Conservation (phyloP, 2,797 vertebrate species). For the Takifugu ocellatus region DNA sequence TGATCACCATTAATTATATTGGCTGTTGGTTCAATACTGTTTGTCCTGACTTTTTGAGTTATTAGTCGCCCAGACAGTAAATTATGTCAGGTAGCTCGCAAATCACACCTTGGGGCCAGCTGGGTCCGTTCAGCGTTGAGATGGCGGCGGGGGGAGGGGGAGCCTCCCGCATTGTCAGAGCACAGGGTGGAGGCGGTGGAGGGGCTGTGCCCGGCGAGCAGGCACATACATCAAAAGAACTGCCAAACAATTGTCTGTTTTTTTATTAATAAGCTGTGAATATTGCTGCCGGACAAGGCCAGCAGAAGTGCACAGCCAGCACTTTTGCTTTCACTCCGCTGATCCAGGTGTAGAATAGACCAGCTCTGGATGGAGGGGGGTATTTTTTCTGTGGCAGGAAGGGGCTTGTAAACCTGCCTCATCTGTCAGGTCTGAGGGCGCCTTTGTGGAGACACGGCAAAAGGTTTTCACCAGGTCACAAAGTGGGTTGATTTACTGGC, state of each 20-base stretch:
- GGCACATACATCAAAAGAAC: constrained; percentile 73
- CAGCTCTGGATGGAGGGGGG: constrained; percentile 24
- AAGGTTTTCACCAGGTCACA: constrained; percentile 17
- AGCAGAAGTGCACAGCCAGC: constrained; percentile 63
- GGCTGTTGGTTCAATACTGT: constrained; percentile 59
- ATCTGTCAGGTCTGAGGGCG: too few relatives aligned
- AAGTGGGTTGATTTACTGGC: constrained; percentile 7
- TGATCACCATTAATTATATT: constrained; percentile 63
- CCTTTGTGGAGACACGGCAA: constrained; percentile 24
- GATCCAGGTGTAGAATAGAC: constrained; percentile 73
- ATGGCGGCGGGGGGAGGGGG: constrained; percentile 27
- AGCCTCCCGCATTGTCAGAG: neutral
- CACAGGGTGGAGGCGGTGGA: neutral
- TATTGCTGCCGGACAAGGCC: constrained; percentile 73
- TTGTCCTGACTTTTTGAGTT: constrained; percentile 66
- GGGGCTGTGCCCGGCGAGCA: constrained; percentile 52
- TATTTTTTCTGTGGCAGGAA: too few relatives aligned
- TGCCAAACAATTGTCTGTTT: constrained; percentile 77
- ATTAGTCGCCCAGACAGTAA: constrained; percentile 52
- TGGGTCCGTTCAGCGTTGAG: constrained; percentile 47
- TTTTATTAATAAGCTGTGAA: constrained; percentile 73
- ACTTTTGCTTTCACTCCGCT: constrained; percentile 49
- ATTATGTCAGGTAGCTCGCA: constrained; percentile 66
- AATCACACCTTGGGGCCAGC: constrained; percentile 58
- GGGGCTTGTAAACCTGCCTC: too few relatives aligned